Evolutionary conservation across 1,140 invertebrate genomes (phyloP).

Genomic region (Uloborus diversus): DNA sequence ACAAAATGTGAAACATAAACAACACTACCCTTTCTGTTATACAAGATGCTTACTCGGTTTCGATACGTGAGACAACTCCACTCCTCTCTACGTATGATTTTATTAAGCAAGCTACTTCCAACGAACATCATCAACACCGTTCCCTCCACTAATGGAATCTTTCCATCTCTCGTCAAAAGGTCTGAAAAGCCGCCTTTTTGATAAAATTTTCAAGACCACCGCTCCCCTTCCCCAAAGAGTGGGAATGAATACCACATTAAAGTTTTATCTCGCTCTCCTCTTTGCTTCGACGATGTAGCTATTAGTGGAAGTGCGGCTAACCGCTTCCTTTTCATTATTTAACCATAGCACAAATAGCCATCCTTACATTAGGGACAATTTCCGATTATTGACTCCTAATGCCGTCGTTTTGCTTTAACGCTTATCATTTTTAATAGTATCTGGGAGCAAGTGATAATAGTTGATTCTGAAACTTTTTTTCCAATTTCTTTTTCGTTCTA

Average conservation of each 20-base stretch:
- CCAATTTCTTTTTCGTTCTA: too few relatives aligned
- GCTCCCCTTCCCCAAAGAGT: not conserved
- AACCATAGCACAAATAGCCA: not conserved
- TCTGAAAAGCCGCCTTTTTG: slow-evolving; percentile 3
- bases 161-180: not conserved
- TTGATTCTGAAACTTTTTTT: too few relatives aligned
- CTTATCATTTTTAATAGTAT: too few relatives aligned
- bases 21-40: too few relatives aligned
- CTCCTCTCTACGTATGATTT: too few relatives aligned
- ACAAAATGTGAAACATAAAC: too few relatives aligned
- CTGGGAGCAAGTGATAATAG: too few relatives aligned
- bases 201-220: slow-evolving; percentile 28
- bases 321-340: slow-evolving; percentile 25
- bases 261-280: slow-evolving; percentile 23
- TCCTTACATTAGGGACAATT: slow-evolving; percentile 10
- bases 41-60: too few relatives aligned
- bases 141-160: not conserved
- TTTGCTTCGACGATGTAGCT: not conserved
- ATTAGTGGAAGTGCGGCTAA: not conserved
- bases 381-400: slow-evolving; percentile 6
- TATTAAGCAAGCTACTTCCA: too few relatives aligned
- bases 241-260: slow-evolving; percentile 9
- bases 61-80: too few relatives aligned
- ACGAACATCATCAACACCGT: too few relatives aligned
- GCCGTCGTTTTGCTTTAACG: slow-evolving; percentile 3